Conservation (phyloP, 2,888 invertebrate genomes). For the Agrochola circellaris region DNA sequence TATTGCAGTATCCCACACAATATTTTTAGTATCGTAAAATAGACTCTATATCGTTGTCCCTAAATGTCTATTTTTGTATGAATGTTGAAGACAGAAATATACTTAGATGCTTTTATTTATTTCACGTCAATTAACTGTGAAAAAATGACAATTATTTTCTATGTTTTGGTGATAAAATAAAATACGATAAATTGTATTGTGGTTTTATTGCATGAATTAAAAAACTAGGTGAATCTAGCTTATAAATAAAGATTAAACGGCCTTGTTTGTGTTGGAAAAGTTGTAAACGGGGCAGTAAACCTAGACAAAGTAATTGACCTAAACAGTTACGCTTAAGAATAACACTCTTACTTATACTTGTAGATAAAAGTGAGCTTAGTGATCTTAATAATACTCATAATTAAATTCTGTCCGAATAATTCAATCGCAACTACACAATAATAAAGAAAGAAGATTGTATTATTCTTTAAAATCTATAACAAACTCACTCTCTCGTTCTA, state of each 20-base stretch:
- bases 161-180: slow-evolving; percentile 69
- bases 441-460: too few species aligned
- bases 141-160: slow-evolving; percentile 69
- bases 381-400: neutral
- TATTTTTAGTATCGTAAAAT: slow-evolving; percentile 37
- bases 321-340: slow-evolving; percentile 1
- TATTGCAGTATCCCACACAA: slow-evolving; percentile 7
- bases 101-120: slow-evolving; percentile 59
- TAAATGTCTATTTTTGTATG: slow-evolving; percentile 81
- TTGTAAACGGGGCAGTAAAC: slow-evolving; percentile 15
- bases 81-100: slow-evolving; percentile 69
- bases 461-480: slow-evolving; percentile 36
- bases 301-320: slow-evolving; percentile 28
- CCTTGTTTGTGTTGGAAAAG: slow-evolving; percentile 46
- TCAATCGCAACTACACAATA: neutral
- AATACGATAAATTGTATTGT: slow-evolving; percentile 42
- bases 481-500: slow-evolving; percentile 18
- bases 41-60: slow-evolving; percentile 54
- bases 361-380: neutral
- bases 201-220: slow-evolving; percentile 50
- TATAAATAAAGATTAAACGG: slow-evolving; percentile 18
- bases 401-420: neutral
- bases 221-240: slow-evolving; percentile 3
- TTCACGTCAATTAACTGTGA: slow-evolving; percentile 76
- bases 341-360: neutral